A percentile compares a stretch with the other conserved stretches of the same genome.
Evolutionary conservation across 2,113 vertebrate genomes (phyloP).

Genomic region (Neodontobutis hainanensis): DNA sequence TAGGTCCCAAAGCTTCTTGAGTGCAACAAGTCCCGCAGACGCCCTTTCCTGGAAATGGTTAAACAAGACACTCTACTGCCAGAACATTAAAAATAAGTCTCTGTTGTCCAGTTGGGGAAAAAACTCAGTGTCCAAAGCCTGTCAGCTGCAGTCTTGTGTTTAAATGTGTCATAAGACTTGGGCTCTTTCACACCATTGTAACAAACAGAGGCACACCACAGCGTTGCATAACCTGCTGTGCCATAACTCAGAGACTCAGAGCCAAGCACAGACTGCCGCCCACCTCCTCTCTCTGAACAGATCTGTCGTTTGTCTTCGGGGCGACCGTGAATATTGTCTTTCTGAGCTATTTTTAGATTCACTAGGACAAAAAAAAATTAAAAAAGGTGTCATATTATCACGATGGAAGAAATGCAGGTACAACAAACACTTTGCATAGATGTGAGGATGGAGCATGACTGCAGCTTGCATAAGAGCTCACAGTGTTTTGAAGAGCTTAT

Average conservation of each 20-base stretch:
- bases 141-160: conserved; percentile 6
- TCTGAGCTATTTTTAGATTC: conserved; percentile 40
- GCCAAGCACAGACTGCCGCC: conserved; percentile 34
- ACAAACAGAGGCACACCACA: conserved; percentile 35
- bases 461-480: conserved; percentile 25
- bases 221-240: conserved; percentile 54
- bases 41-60: conserved; percentile 31
- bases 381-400: conserved; percentile 9
- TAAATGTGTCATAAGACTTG: conserved; percentile 30
- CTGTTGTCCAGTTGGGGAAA: conserved; percentile 1
- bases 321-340: conserved; percentile 39
- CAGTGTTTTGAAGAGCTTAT: neutral
- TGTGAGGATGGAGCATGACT: conserved; percentile 17
- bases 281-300: conserved; percentile 33
- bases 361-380: neutral
- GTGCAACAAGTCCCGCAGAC: conserved; percentile 22
- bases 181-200: conserved; percentile 45
- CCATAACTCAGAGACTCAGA: conserved; percentile 23
- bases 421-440: conserved; percentile 17
- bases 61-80: neutral
- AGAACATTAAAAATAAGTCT: conserved; percentile 20
- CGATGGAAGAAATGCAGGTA: conserved; percentile 1
- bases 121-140: conserved; percentile 12
- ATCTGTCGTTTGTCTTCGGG: conserved; percentile 42
- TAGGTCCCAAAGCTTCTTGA: neutral